Evolutionary conservation across 2,113 vertebrate genomes (phyloP).

Genomic region (Edolisoma coerulescens): DNA sequence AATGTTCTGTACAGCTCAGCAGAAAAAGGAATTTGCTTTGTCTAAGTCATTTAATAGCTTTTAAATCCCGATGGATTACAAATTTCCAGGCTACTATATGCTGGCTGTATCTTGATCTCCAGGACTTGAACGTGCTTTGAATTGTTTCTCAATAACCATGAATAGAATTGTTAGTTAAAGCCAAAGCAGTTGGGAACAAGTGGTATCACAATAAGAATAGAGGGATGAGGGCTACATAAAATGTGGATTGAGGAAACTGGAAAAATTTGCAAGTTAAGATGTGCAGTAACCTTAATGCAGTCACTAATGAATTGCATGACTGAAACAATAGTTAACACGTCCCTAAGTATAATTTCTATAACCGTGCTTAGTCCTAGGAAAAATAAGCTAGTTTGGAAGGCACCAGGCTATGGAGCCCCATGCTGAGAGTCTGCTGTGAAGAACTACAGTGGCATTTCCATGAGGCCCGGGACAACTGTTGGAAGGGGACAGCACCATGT

Average conservation of each 20-base stretch:
- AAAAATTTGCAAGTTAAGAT: not conserved
- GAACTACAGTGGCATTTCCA: not conserved
- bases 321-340: not conserved
- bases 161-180: constrained; percentile 43
- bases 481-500: not conserved
- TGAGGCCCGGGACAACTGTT: not conserved
- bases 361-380: not conserved
- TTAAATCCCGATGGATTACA: constrained; percentile 40
- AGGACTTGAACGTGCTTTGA: constrained; percentile 23
- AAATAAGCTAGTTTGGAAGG: not conserved
- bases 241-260: not conserved
- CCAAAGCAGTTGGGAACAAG: constrained; percentile 4
- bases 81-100: not conserved
- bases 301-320: not conserved
- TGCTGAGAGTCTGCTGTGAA: not conserved
- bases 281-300: not conserved
- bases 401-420: not conserved
- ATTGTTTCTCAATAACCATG: constrained; percentile 42
- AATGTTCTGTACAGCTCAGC: constrained; percentile 19
- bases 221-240: not conserved
- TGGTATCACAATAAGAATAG: not conserved
- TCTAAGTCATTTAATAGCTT: constrained; percentile 58
- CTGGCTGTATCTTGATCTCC: constrained; percentile 34
- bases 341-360: not conserved
- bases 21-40: constrained; percentile 47